phyloP scores from a whole-genome alignment of 2,888 invertebrate species.

The Tenthredo amoena region DNA sequence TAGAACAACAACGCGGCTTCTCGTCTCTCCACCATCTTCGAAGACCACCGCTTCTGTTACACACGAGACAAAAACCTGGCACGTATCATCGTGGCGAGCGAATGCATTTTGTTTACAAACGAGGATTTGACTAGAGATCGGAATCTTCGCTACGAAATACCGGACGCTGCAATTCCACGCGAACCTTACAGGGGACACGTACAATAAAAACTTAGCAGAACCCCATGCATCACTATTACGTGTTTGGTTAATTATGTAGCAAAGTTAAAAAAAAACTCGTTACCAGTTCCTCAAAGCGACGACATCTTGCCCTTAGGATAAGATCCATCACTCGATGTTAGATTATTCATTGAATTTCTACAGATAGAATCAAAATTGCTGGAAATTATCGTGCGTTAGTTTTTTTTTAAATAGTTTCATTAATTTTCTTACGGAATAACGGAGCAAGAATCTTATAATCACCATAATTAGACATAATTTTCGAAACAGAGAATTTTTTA shows the following conservation, averaged over 20 bases:
- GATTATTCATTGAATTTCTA: neutral
- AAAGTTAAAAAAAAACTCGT: neutral
- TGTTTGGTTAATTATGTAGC: slow-evolving; percentile 42
- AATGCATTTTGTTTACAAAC: slow-evolving; percentile 58
- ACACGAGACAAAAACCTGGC: slow-evolving; percentile 55
- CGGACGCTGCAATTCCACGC: slow-evolving; percentile 35
- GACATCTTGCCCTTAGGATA: neutral
- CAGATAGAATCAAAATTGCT: neutral
- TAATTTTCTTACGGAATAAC: neutral
- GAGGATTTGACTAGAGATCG: slow-evolving; percentile 61
- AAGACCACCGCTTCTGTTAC: slow-evolving; percentile 48
- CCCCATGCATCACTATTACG: slow-evolving; percentile 27
- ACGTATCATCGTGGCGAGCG: slow-evolving; percentile 54
- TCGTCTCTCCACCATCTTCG: slow-evolving; percentile 23
- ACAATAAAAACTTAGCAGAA: neutral
- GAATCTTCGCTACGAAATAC: slow-evolving; percentile 55
- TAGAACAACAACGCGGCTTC: slow-evolving; percentile 43
- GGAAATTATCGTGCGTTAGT: neutral
- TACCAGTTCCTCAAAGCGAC: neutral
- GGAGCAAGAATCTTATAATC: neutral
- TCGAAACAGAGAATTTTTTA: neutral
- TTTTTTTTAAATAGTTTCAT: neutral
- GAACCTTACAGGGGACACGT: slow-evolving; percentile 12
- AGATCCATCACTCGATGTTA: neutral
- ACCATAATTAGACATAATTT: neutral